phyloP scores from a whole-genome alignment of 1,140 invertebrate species.

The Trachymyrmex cornetzi region DNA sequence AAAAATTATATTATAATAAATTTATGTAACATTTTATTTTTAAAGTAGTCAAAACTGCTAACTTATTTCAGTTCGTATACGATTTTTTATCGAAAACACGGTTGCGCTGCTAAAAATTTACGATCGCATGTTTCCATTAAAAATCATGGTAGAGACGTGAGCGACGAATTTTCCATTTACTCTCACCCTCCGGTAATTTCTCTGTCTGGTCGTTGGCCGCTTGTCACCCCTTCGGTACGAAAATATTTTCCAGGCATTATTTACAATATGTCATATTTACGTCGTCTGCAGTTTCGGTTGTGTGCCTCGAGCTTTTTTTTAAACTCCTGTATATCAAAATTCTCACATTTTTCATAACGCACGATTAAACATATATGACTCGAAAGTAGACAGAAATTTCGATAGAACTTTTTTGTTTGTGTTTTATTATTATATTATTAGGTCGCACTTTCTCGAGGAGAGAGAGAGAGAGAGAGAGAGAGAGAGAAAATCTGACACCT shows the following conservation, averaged over 20 bases:
- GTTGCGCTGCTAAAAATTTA: constrained; percentile 3
- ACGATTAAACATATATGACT: not conserved
- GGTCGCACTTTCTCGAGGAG: not conserved
- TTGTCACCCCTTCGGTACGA: constrained; percentile 32
- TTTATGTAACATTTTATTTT: not conserved
- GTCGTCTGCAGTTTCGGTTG: constrained; percentile 41
- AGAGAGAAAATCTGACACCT: not conserved
- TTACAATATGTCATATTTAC: constrained; percentile 58
- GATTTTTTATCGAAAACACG: not conserved
- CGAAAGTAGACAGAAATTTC: constrained; percentile 17
- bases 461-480: too few relatives aligned
- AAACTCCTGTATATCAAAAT: not conserved
- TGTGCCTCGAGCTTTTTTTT: not conserved
- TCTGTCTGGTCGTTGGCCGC: constrained; percentile 24
- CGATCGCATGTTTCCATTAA: not conserved
- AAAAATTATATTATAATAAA: constrained; percentile 24
- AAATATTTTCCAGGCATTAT: constrained; percentile 58
- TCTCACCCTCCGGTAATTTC: constrained; percentile 43
- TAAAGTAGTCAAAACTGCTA: not conserved
- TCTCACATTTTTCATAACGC: not conserved
- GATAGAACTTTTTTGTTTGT: not conserved
- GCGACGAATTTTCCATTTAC: constrained; percentile 48
- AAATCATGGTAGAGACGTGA: constrained; percentile 30
- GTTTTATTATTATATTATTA: not conserved
- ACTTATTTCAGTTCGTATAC: not conserved